phyloP scores from a whole-genome alignment of 2,113 vertebrate genomes.

The Burhinus oedicnemus region DNA sequence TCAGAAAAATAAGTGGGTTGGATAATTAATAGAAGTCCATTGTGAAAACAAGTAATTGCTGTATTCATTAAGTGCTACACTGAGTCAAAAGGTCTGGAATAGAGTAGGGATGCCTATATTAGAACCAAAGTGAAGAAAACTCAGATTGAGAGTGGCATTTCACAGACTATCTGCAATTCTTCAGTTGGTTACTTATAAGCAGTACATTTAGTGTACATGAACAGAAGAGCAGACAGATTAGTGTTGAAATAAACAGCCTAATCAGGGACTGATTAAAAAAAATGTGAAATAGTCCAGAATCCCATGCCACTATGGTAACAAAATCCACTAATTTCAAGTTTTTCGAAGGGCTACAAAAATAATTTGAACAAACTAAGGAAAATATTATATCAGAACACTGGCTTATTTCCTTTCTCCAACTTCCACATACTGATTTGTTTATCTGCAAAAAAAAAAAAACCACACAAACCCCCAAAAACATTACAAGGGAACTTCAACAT shows the following conservation, averaged over 20 bases:
- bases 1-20: neutral
- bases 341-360: neutral
- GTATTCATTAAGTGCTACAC: neutral
- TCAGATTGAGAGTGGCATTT: neutral
- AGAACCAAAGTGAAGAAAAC: neutral
- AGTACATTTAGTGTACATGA: neutral
- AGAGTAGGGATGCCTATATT: neutral
- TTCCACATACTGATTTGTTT: neutral
- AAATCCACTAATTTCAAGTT: neutral
- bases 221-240: neutral
- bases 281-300: neutral
- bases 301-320: neutral
- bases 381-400: neutral
- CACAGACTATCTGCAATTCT: neutral
- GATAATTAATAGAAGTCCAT: neutral
- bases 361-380: neutral
- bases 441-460: neutral
- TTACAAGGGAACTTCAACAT: neutral
- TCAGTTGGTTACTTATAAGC: neutral
- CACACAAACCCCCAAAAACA: neutral
- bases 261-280: neutral
- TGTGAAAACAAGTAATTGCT: neutral
- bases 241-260: neutral
- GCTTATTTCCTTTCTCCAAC: neutral
- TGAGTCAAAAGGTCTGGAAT: neutral